A percentile compares a stretch with the other conserved stretches of the same genome.
phyloP scores from a whole-genome alignment of 1,140 invertebrate genomes.

The Solen grandis region DNA sequence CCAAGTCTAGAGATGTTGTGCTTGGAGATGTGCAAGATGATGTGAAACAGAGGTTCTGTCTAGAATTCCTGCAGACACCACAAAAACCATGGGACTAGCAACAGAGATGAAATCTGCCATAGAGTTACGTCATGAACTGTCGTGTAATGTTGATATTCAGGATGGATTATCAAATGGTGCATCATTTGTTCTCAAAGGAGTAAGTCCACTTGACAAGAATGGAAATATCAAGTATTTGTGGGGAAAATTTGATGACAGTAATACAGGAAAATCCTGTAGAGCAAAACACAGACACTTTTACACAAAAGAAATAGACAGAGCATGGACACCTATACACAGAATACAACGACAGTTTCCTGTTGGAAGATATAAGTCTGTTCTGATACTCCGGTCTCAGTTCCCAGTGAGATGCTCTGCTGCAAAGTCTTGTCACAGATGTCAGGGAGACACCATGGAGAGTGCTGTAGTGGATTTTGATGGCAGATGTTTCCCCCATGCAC shows the following conservation, averaged over 20 bases:
- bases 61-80: background rate
- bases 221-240: background rate
- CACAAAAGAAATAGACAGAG: background rate
- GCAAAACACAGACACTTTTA: background rate
- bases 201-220: background rate
- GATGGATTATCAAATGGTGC: constrained; percentile 43
- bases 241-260: constrained; percentile 13
- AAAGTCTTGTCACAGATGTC: constrained; percentile 22
- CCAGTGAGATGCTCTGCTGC: too few relatives aligned
- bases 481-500: background rate
- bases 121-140: background rate
- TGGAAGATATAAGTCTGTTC: constrained; percentile 7
- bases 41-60: background rate
- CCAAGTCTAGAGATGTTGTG: background rate
- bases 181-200: background rate
- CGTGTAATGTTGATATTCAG: constrained; percentile 2
- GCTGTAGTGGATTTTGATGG: constrained; percentile 1
- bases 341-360: constrained; percentile 10
- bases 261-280: background rate
- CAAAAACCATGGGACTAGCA: background rate
- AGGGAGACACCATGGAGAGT: constrained; percentile 19
- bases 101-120: background rate
- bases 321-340: constrained; percentile 2
- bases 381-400: background rate
- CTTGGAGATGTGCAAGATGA: background rate